Percentiles rank a stretch among this genome's conserved stretches.
phyloP scores from a whole-genome alignment of 1,140 invertebrate species.

The Lerema accius region DNA sequence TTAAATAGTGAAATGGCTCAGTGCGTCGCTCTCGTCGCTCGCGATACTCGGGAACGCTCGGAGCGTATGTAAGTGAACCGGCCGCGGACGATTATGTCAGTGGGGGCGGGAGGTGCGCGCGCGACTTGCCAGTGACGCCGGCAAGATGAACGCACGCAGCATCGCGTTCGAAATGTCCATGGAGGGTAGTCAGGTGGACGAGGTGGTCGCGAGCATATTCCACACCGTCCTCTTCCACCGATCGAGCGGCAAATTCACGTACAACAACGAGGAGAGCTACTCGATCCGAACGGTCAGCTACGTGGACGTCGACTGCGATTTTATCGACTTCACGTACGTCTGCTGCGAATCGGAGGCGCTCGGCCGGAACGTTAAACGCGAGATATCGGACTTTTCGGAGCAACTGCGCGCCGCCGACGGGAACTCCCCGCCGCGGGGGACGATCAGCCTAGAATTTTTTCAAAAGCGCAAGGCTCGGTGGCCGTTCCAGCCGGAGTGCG shows the following conservation, averaged over 20 bases:
- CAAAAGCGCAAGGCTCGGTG: slow-evolving; percentile 94
- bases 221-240: slow-evolving; percentile 97
- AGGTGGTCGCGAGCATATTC: slow-evolving; percentile 96
- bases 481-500: slow-evolving; percentile 94
- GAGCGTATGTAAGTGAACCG: slow-evolving; percentile 45
- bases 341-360: slow-evolving; percentile 93
- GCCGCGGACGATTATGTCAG: slow-evolving; percentile 59
- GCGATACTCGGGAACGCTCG: slow-evolving; percentile 19
- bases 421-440: slow-evolving; percentile 84
- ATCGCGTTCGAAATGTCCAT: slow-evolving; percentile 94
- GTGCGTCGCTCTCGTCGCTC: slow-evolving; percentile 40
- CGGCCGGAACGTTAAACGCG: slow-evolving; percentile 88
- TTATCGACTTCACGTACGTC: slow-evolving; percentile 98
- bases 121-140: slow-evolving; percentile 62
- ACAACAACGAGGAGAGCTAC: slow-evolving; percentile 96
- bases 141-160: slow-evolving; percentile 93
- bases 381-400: slow-evolving; percentile 94
- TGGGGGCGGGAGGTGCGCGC: slow-evolving; percentile 37
- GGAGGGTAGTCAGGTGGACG: slow-evolving; percentile 97
- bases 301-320: slow-evolving; percentile 98
- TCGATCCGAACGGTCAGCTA: slow-evolving; percentile 97
- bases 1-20: slow-evolving; percentile 63
- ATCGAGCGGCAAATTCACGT: slow-evolving; percentile 97
- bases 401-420: slow-evolving; percentile 90
- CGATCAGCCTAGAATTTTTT: slow-evolving; percentile 98